Evolutionary conservation across 64 coral and sea anemone genomes (phyloP).

Genomic region (Dendronephthya gigantea): DNA sequence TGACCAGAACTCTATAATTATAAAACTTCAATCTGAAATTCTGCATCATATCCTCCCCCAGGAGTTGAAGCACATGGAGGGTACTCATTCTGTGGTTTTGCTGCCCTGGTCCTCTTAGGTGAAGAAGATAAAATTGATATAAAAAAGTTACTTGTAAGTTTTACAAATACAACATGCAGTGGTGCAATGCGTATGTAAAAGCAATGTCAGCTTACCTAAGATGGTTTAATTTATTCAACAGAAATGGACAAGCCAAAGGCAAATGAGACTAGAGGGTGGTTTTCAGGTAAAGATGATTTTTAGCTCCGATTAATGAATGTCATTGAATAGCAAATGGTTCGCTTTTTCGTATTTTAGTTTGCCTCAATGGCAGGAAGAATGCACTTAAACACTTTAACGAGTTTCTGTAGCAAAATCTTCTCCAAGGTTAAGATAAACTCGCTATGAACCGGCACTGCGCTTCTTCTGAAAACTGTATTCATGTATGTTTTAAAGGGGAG

Average conservation of each 20-base stretch:
- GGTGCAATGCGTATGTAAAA: not conserved
- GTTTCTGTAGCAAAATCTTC: too few species aligned
- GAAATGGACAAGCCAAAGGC: slow-evolving; percentile 58
- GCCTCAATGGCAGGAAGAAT: not conserved
- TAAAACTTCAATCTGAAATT: too few species aligned
- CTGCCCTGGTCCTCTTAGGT: slow-evolving; percentile 64
- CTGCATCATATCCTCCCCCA: not conserved
- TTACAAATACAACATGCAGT: not conserved
- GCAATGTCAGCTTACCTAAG: not conserved
- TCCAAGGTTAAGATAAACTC: too few species aligned
- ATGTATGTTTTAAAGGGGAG: slow-evolving; percentile 31
- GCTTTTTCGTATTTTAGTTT: too few species aligned
- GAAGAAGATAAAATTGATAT: slow-evolving; percentile 55
- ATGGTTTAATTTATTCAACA: not conserved
- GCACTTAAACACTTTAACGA: not conserved
- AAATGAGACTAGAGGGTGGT: slow-evolving; percentile 91
- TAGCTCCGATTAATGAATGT: too few species aligned
- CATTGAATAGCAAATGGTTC: too few species aligned
- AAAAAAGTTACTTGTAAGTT: slow-evolving; percentile 43
- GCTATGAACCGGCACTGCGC: too few species aligned
- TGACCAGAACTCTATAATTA: too few species aligned
- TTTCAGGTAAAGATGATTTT: slow-evolving; percentile 55
- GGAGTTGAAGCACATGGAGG: slow-evolving; percentile 88
- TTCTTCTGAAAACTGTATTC: too few species aligned
- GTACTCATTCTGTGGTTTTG: slow-evolving; percentile 96